phyloP scores from a whole-genome alignment of 2,888 invertebrate genomes.

The Automeris io region DNA sequence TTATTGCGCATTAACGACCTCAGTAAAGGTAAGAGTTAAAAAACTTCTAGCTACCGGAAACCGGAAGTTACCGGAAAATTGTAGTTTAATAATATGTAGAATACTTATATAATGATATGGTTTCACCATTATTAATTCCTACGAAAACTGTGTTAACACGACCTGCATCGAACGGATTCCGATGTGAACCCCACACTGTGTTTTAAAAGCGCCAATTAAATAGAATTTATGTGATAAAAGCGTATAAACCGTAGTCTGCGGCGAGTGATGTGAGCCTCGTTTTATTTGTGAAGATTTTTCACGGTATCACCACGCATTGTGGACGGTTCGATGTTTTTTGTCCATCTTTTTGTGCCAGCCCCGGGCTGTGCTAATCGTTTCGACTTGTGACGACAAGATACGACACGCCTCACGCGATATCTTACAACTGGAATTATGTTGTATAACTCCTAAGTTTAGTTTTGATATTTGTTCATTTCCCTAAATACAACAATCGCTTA shows the following conservation, averaged over 20 bases:
- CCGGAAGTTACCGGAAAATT: too few relatives aligned
- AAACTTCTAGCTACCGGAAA: too few relatives aligned
- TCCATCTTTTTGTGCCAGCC: conserved; percentile 32
- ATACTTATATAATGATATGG: too few relatives aligned
- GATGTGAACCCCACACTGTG: conserved; percentile 1
- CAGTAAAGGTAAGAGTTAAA: too few relatives aligned
- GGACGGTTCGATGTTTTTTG: conserved; percentile 26
- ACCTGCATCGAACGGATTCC: not conserved
- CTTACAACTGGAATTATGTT: conserved; percentile 15
- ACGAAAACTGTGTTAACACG: not conserved
- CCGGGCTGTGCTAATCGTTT: conserved; percentile 41
- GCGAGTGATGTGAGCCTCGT: conserved; percentile 33
- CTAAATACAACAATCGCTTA: too few relatives aligned
- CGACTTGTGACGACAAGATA: conserved; percentile 59
- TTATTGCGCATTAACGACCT: too few relatives aligned
- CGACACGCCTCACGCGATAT: conserved; percentile 44
- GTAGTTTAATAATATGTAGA: too few relatives aligned
- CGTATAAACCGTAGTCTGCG: conserved; percentile 13
- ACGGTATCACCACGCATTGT: conserved; percentile 52
- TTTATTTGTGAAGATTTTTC: conserved; percentile 59
- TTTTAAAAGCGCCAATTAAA: conserved; percentile 5
- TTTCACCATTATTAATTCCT: not conserved
- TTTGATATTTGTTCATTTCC: too few relatives aligned
- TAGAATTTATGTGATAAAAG: conserved; percentile 8
- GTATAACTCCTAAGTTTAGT: too few relatives aligned